Percentiles rank a stretch among this genome's conserved stretches.
phyloP scores from a whole-genome alignment of 2,113 vertebrate genomes.

The Verasper variegatus region DNA sequence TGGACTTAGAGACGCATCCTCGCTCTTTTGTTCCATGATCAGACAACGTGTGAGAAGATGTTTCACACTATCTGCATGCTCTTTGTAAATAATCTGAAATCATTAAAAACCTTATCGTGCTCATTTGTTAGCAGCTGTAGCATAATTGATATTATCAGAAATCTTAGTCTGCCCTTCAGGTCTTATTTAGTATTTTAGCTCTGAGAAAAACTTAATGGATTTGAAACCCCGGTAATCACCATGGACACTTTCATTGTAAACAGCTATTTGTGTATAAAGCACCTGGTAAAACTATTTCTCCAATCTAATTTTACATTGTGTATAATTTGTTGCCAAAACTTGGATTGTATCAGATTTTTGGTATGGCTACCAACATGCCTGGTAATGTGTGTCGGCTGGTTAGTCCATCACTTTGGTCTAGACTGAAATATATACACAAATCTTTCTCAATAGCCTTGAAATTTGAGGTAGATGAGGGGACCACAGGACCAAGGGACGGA shows the following conservation, averaged over 20 bases:
- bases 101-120: conserved; percentile 37
- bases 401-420: too few species aligned
- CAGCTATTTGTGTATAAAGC: neutral
- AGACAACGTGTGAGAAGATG: neutral
- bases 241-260: neutral
- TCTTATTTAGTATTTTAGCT: conserved; percentile 3
- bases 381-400: too few species aligned
- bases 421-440: too few species aligned
- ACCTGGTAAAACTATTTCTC: neutral
- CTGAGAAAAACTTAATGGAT: neutral
- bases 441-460: too few species aligned
- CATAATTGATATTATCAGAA: conserved; percentile 33
- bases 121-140: conserved; percentile 21
- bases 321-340: neutral
- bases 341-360: neutral
- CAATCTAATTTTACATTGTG: too few species aligned
- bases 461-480: too few species aligned
- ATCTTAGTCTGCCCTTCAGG: neutral
- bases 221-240: neutral
- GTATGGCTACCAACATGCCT: too few species aligned
- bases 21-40: conserved; percentile 8
- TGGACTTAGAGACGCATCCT: conserved; percentile 37
- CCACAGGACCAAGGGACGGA: too few species aligned
- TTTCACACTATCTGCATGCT: neutral
- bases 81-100: conserved; percentile 27